phyloP scores from a whole-genome alignment of 2,113 vertebrate genomes.

The Lota lota region DNA sequence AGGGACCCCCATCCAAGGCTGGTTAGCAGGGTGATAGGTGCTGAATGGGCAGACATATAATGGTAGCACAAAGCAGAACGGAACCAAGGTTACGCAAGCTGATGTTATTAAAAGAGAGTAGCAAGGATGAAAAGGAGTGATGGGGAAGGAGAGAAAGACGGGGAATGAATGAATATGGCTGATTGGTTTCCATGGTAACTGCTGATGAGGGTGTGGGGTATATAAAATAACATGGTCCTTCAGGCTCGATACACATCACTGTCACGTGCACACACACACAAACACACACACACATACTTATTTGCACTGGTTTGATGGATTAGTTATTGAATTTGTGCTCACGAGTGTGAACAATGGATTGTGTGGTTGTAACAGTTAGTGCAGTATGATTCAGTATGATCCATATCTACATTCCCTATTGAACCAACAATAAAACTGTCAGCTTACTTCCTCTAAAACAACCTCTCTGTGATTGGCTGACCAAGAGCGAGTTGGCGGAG shows the following conservation, averaged over 20 bases:
- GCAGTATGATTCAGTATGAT: too few species aligned
- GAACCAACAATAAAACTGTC: too few species aligned
- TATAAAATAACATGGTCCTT: slow-evolving; percentile 48
- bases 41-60: too few species aligned
- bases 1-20: background rate
- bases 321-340: too few species aligned
- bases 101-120: slow-evolving; percentile 44
- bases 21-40: background rate
- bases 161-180: slow-evolving; percentile 48
- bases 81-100: slow-evolving; percentile 46
- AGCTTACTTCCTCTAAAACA: too few species aligned
- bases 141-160: slow-evolving; percentile 25
- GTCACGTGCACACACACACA: slow-evolving; percentile 12
- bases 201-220: slow-evolving; percentile 46
- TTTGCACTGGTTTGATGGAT: too few species aligned
- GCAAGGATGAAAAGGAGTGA: slow-evolving; percentile 45
- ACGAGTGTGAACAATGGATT: too few species aligned
- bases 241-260: slow-evolving; percentile 33
- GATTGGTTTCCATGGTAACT: slow-evolving; percentile 73
- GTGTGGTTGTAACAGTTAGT: too few species aligned
- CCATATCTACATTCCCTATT: too few species aligned
- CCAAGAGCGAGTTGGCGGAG: too few species aligned
- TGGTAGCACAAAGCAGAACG: background rate
- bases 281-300: slow-evolving; percentile 9
- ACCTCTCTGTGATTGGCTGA: too few species aligned